Percentiles rank a stretch among this genome's conserved stretches.
Evolutionary conservation across 2,113 vertebrate species (phyloP).

Genomic region (Neopipo cinnamomea): DNA sequence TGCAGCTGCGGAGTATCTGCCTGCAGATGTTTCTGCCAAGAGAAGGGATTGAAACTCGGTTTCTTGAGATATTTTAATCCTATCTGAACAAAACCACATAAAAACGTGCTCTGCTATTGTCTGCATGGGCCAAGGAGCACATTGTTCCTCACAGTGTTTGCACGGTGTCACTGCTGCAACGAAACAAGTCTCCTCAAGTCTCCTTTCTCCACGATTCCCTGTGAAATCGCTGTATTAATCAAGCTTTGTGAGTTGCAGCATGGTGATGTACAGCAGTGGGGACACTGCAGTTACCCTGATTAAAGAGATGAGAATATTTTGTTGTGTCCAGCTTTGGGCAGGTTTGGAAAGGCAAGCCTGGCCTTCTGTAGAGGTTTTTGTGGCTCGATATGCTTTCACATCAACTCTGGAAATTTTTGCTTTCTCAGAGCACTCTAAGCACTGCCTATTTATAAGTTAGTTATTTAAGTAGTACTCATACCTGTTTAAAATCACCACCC

Average conservation of each 20-base stretch:
- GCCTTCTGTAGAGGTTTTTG: neutral
- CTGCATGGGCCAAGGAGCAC: slow-evolving; percentile 35
- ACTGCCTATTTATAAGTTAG: neutral
- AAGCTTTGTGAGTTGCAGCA: neutral
- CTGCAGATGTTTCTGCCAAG: slow-evolving; percentile 36
- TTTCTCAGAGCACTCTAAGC: neutral
- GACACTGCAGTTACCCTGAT: neutral
- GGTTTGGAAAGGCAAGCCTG: neutral
- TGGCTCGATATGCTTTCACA: rapidly evolving
- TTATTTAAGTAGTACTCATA: neutral
- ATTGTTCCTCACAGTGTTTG: slow-evolving; percentile 51
- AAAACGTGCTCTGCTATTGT: slow-evolving; percentile 34
- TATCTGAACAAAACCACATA: slow-evolving; percentile 48
- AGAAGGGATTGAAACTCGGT: neutral
- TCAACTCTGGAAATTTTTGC: neutral
- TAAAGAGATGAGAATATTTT: neutral
- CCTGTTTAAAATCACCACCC: neutral
- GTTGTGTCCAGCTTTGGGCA: neutral
- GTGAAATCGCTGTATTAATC: neutral
- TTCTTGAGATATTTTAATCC: slow-evolving; percentile 58
- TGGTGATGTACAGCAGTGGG: neutral
- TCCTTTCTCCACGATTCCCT: neutral
- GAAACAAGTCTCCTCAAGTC: slow-evolving; percentile 48
- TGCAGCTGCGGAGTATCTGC: slow-evolving; percentile 15
- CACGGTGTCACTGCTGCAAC: neutral